These are phyloP conservation scores for Pentalonia nigronervosa DNA, from an alignment of 1,140 invertebrate species.

Conservation along the genomic window DNA sequence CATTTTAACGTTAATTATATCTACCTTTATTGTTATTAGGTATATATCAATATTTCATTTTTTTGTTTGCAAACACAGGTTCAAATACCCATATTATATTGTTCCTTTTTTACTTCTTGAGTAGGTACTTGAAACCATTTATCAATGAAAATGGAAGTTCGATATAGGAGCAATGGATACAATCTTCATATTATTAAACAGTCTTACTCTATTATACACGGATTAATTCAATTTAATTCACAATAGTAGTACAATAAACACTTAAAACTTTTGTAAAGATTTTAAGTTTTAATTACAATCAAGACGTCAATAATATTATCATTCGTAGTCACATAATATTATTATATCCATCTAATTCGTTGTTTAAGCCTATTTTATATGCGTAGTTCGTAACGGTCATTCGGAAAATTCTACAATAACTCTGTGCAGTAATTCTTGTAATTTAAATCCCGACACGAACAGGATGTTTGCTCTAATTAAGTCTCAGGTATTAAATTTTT, in stretches of 20 bases:
- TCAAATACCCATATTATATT: not conserved
- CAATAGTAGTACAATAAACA: not conserved
- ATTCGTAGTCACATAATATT: too few relatives aligned
- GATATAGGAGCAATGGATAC: not conserved
- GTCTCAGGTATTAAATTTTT: too few relatives aligned
- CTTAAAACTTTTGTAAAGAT: too few relatives aligned
- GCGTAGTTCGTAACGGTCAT: too few relatives aligned
- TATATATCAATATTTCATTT: not conserved
- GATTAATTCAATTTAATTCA: not conserved
- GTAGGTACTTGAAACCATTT: not conserved
- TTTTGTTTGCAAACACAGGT: not conserved
- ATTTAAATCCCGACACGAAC: too few relatives aligned
- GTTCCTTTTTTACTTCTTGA: not conserved
- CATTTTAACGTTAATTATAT: not conserved
- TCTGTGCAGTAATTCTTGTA: too few relatives aligned
- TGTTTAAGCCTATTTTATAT: too few relatives aligned
- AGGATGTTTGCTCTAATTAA: too few relatives aligned
- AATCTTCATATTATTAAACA: not conserved
- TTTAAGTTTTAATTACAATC: too few relatives aligned
- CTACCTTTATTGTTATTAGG: not conserved
- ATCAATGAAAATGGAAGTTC: not conserved
- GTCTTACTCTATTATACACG: not conserved
- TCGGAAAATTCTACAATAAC: too few relatives aligned
- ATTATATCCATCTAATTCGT: too few relatives aligned
- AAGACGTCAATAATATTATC: too few relatives aligned